Base-by-base conservation (phyloP, 2,113 vertebrate genomes). In the Scatophagus argus region DNA sequence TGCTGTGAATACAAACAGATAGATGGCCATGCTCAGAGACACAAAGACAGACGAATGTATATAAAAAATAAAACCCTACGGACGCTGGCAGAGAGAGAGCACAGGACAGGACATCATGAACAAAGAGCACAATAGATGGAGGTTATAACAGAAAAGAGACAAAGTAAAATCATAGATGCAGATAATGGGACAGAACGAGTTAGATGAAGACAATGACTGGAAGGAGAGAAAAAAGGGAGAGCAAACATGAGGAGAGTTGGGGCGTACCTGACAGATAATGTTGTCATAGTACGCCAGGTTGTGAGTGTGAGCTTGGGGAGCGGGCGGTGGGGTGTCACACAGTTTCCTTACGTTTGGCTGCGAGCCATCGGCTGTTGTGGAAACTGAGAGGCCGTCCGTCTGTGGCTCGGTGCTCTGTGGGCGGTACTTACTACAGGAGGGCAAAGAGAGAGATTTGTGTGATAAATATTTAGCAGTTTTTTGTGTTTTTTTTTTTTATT, bases 271-370 rank as follows among this genome's bases (percentile, higher is more conserved):
- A 91, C 95, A 96, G 94, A 95, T 89, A 95, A 95, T 88, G 93
- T 96, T 96, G 96, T 95, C 89, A 90, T 94, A 96, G 93, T 86
- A 94, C 94, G 96, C 93, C 92, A 93, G 93, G 83, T 90, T 86
- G 87, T 39, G 80, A 89, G 93, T 94, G 94, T 93, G 94, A 87
- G 93, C 90, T 92, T 93, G 93, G 79, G 92, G 94, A 92, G 93
- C 94, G 82, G 92, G 84, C 92, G 91, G 77, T 58, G 93, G 84
- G 63, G 94, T 86, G 91, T 92, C 88, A 13, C 89, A 90, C 76
- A 93, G 89, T 93, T 93, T 97, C 95, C 98, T 99, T 99, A 99
- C 98, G 11, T 98, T 99, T 94, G 97, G 95, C 93, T 99, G 97
- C 41, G 97, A 99, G 93, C 97, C 96, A 90, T 99, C 98, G 1